phyloP scores from a whole-genome alignment of 2,113 vertebrate species.

The Dinomys branickii region DNA sequence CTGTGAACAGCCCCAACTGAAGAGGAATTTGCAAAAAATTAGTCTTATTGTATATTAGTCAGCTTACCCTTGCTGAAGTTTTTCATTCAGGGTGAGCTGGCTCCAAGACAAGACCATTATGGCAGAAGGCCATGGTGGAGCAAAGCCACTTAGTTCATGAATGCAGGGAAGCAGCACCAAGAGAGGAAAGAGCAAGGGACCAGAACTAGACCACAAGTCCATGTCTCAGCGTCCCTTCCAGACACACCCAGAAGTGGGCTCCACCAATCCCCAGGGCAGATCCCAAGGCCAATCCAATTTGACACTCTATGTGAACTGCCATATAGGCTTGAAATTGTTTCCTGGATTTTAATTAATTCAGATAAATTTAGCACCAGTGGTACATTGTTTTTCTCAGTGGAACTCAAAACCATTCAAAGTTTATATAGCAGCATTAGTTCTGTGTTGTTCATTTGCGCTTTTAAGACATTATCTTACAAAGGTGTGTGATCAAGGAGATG shows the following conservation, averaged over 20 bases:
- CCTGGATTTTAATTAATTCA: constrained; percentile 18
- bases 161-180: neutral
- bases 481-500: neutral
- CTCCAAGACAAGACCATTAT: neutral
- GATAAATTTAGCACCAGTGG: neutral
- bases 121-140: neutral
- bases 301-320: neutral
- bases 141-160: neutral
- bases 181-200: neutral
- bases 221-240: neutral
- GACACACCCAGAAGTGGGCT: neutral
- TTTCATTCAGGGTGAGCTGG: neutral
- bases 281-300: neutral
- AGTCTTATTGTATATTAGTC: neutral
- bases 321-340: neutral
- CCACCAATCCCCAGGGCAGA: neutral
- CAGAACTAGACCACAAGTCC: neutral
- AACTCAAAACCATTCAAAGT: neutral
- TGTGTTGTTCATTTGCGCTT: neutral
- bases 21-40: neutral
- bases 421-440: neutral
- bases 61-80: neutral
- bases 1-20: neutral
- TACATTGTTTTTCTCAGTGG: neutral
- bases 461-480: neutral